Conservation (phyloP, 2,888 invertebrate genomes). For the Masnerella sp. region DNA sequence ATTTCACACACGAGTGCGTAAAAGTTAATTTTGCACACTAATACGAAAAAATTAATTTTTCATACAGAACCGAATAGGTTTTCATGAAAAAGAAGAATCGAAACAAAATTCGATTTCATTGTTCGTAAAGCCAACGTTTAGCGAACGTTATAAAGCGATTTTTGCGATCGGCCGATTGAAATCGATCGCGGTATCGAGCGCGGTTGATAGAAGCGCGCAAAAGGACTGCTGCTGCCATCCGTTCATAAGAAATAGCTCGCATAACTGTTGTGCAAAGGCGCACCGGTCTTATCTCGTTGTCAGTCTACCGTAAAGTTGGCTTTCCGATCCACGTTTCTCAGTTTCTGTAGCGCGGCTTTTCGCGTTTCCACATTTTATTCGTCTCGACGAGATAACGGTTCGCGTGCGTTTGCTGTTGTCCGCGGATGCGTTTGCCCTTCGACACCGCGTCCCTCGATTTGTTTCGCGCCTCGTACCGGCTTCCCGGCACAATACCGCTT, state of each 20-base stretch:
- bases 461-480: conserved; percentile 43
- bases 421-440: conserved; percentile 49
- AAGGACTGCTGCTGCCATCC: conserved; percentile 53
- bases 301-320: conserved; percentile 71
- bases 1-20: too few species aligned
- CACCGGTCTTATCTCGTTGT: conserved; percentile 66
- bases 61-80: too few species aligned
- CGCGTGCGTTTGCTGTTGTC: conserved; percentile 49
- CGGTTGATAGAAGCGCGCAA: conserved; percentile 16
- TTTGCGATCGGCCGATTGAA: too few species aligned
- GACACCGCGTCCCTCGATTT: conserved; percentile 52
- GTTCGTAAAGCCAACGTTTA: too few species aligned
- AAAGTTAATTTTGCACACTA: too few species aligned
- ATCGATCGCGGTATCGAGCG: conserved; percentile 22
- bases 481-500: too few species aligned
- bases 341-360: conserved; percentile 62
- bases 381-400: conserved; percentile 69
- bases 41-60: too few species aligned
- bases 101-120: too few species aligned
- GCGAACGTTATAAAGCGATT: too few species aligned
- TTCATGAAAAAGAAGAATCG: too few species aligned
- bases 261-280: conserved; percentile 69
- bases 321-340: conserved; percentile 64
- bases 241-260: conserved; percentile 67
- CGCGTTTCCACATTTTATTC: conserved; percentile 67